Evolutionary conservation across 2,797 vertebrate genomes (phyloP), one percentile per base, ranked within the genome.

Genomic region (Nannoperca australis): DNA sequence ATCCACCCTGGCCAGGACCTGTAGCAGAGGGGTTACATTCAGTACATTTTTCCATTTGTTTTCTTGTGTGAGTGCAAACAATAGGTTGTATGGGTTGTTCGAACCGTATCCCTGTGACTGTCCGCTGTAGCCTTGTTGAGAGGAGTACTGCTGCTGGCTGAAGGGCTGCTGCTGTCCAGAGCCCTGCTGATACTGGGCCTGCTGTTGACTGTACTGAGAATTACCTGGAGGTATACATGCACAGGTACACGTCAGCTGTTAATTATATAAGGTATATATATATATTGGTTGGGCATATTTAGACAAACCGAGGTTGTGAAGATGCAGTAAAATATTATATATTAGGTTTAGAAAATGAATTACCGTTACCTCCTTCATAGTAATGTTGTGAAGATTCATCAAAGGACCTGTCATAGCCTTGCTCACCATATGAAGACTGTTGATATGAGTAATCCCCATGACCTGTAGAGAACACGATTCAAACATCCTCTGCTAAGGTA

Each of bases 381-480:
- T 97, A 99, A 90, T 98, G 97, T 80, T 98, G 98, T 15, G 97
- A 96, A 9, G 97, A 96, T 68, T 99, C 97, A 0, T 98, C 98
- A 47, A 99, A 98, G 0, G 97, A 94, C 81, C 97, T 94, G 84
- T 99, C 97, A 0, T 98, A 99, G 91, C 96, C 95, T 94, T 97
- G 97, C 80, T 99, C 98, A 0, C 96, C 95, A 17, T 99, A 98
- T 13, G 97, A 96, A 0, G 97, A 95, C 89, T 97, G 97, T 72
- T 97, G 98, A 90, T 98, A 99, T 2, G 96, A 94, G 17, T 98
- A 99, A 18, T 99, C 97, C 0, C 96, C 90, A 0, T 98, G 98
- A 84, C 97, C 97, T 99, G 92, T 12, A 60, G 75, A 80, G 59
- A 85, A 71, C 66, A 79, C 1, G 45, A 62, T 88, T 85, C 53